Conservation (phyloP, 2,888 invertebrate species). For the Rapana venosa region DNA sequence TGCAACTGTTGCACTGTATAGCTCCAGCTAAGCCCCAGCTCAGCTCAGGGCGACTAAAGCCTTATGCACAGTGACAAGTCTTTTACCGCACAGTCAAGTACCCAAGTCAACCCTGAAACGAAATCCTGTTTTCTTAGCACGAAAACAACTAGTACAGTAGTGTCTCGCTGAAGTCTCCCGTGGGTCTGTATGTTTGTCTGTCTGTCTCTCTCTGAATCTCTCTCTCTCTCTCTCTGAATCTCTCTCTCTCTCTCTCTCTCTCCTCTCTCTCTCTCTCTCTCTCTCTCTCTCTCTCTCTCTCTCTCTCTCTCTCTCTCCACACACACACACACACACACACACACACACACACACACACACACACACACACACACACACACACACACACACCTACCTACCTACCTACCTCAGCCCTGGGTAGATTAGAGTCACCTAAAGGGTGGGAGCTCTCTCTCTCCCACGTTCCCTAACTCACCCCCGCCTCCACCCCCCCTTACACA, state of each 20-base stretch:
- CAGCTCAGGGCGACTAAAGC: too few relatives aligned
- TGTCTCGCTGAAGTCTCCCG: neutral
- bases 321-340: too few relatives aligned
- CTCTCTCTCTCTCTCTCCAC: too few relatives aligned
- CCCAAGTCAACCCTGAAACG: neutral
- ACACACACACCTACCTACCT: too few relatives aligned
- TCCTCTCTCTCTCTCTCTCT: neutral
- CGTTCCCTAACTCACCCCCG: too few relatives aligned
- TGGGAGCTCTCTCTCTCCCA: neutral
- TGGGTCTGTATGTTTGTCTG: too few relatives aligned
- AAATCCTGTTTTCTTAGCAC: neutral
- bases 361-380: neutral
- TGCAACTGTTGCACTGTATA: too few relatives aligned
- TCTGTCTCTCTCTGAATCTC: too few relatives aligned
- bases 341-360: neutral
- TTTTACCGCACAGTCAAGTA: neutral
- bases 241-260: neutral
- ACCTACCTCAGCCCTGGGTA: neutral
- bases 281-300: neutral
- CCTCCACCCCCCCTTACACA: too few relatives aligned
- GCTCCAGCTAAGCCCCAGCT: too few relatives aligned
- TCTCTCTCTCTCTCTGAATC: too few relatives aligned
- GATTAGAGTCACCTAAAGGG: neutral
- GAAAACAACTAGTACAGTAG: neutral
- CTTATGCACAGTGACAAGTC: too few relatives aligned